Conservation (phyloP, 64 coral and sea anemone genomes). For the Orbicella faveolata region DNA sequence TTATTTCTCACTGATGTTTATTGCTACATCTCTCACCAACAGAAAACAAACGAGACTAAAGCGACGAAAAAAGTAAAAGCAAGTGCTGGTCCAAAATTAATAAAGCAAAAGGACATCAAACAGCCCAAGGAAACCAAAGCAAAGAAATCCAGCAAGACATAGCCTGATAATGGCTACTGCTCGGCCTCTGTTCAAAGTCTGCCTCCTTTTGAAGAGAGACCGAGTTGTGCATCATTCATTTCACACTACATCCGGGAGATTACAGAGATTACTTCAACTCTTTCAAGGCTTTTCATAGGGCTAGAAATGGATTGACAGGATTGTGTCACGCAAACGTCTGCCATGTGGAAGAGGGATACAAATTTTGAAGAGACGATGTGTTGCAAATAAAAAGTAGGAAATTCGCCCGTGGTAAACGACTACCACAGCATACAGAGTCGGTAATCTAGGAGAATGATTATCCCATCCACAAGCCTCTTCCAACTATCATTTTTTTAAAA, state of each 20-base stretch:
- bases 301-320: background rate
- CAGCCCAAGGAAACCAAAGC: background rate
- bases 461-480: too few relatives aligned
- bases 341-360: background rate
- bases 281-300: too few relatives aligned
- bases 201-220: background rate
- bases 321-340: background rate
- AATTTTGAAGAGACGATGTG: background rate
- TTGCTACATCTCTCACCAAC: too few relatives aligned
- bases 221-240: background rate
- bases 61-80: background rate
- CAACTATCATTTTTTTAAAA: too few relatives aligned
- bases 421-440: too few relatives aligned
- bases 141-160: background rate
- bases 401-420: too few relatives aligned
- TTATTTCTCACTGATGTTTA: too few relatives aligned
- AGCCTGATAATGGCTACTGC: background rate
- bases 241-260: background rate
- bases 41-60: slow-evolving; percentile 3
- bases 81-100: background rate
- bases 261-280: background rate
- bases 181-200: background rate
- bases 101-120: background rate
- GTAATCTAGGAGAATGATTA: too few relatives aligned
- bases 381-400: too few relatives aligned